phyloP scores from a whole-genome alignment of 2,113 vertebrate species.

The Gnathonemus longibarbis region DNA sequence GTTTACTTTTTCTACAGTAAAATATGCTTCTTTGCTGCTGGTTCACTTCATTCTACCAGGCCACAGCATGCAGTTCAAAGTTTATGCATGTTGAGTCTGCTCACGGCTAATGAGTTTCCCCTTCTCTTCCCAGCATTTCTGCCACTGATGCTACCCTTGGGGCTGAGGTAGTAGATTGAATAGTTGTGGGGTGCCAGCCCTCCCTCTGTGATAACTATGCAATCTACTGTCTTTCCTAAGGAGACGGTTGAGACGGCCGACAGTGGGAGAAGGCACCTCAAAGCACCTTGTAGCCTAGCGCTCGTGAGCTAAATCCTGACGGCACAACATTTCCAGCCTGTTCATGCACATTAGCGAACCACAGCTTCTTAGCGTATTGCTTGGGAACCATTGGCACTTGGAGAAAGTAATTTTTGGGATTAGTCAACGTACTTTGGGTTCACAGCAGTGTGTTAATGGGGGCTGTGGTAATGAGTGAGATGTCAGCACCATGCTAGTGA shows the following conservation, averaged over 20 bases:
- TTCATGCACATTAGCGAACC: neutral
- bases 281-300: neutral
- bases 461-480: neutral
- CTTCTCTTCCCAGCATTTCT: conserved; percentile 42
- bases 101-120: conserved; percentile 19
- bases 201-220: conserved; percentile 86
- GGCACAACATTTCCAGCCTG: too few species aligned
- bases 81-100: neutral
- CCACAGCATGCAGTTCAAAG: neutral
- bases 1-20: neutral
- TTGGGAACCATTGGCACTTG: neutral
- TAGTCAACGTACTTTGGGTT: neutral
- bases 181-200: conserved; percentile 77
- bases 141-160: conserved; percentile 73
- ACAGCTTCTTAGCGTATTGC: neutral
- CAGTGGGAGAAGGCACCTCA: neutral
- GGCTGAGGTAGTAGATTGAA: conserved; percentile 95
- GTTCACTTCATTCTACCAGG: neutral
- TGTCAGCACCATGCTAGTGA: neutral
- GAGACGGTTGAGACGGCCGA: conserved; percentile 65
- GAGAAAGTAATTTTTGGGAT: neutral
- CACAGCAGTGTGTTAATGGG: neutral
- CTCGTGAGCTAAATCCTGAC: neutral
- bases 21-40: neutral
- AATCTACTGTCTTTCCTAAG: conserved; percentile 96